Percentiles rank a stretch among this genome's conserved stretches.
Evolutionary conservation across 2,113 vertebrate species (phyloP).

Genomic region (Elephas maximus): DNA sequence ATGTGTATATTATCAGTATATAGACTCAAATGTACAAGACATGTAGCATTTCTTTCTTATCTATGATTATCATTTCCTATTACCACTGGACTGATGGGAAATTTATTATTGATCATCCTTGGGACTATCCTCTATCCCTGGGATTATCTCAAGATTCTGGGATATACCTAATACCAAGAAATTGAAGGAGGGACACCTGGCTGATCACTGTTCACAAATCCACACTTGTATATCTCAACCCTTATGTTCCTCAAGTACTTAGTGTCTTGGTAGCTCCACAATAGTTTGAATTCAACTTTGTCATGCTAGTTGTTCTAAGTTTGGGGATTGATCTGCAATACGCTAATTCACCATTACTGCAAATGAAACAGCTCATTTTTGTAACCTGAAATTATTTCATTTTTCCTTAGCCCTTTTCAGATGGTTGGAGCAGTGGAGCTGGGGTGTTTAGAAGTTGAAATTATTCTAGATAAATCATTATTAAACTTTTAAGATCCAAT

Average conservation of each 20-base stretch:
- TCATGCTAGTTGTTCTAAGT: neutral
- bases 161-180: neutral
- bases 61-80: neutral
- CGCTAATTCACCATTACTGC: neutral
- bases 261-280: neutral
- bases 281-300: neutral
- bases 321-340: neutral
- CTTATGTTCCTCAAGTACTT: neutral
- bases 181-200: neutral
- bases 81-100: neutral
- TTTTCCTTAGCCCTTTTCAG: neutral
- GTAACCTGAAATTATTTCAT: neutral
- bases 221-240: neutral
- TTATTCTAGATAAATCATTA: neutral
- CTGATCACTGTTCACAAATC: neutral
- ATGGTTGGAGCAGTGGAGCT: neutral
- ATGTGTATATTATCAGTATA: neutral
- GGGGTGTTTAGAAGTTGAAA: neutral
- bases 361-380: neutral
- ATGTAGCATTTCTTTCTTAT: neutral
- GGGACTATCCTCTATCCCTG: neutral
- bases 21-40: neutral
- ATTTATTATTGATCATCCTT: neutral
- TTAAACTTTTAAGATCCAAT: neutral
- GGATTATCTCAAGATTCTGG: neutral